Conservation (phyloP, 1,140 invertebrate species). For the Diorhabda carinulata region DNA sequence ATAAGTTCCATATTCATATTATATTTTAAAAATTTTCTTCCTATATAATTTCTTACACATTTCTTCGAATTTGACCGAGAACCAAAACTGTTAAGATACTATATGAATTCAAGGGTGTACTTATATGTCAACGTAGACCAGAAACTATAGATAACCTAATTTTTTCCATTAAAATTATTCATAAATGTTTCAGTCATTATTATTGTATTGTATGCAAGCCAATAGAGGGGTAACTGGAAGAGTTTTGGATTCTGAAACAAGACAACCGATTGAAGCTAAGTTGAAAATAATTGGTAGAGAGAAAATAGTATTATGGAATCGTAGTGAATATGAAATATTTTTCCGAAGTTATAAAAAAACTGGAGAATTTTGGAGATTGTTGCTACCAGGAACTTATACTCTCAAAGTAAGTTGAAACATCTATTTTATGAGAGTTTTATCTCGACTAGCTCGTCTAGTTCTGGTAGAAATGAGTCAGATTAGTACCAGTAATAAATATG, state of each 20-base stretch:
- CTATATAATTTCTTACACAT: no score
- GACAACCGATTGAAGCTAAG: conserved; percentile 45
- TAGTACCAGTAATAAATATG: no score
- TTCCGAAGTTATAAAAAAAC: conserved; percentile 34
- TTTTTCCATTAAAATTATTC: not conserved
- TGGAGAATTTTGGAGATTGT: conserved; percentile 45
- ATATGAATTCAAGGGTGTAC: no score
- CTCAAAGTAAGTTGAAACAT: conserved; percentile 30
- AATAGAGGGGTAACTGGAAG: conserved; percentile 51
- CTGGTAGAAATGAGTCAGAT: no score
- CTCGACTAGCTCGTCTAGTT: no score
- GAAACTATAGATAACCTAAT: not conserved
- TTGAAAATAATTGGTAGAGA: conserved; percentile 49
- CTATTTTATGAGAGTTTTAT: no score
- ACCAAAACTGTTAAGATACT: no score
- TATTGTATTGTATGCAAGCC: conserved; percentile 43
- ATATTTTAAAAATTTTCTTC: no score
- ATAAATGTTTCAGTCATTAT: conserved; percentile 40
- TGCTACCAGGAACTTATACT: conserved; percentile 42
- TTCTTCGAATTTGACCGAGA: no score
- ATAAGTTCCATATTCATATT: no score
- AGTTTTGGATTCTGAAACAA: conserved; percentile 45
- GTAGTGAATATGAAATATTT: conserved; percentile 25
- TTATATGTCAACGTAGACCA: no score
- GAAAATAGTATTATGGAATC: not conserved